Evolutionary conservation across 2,888 invertebrate species (phyloP), one percentile per base, ranked within the genome.

Genomic region (Trachelus troglodyta): DNA sequence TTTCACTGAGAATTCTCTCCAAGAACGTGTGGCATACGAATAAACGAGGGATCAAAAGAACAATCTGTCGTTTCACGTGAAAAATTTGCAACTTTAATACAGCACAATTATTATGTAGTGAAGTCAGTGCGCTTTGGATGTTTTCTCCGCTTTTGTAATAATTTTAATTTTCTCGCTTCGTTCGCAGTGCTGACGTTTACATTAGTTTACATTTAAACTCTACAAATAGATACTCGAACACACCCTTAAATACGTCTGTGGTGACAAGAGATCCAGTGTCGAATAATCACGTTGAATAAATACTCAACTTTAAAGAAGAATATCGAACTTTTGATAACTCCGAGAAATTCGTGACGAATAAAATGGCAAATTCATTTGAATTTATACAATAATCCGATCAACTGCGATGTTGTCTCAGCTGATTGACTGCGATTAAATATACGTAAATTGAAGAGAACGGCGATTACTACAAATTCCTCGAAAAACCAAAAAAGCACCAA

Each of bases 51-150:
- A 4, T 74, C 3, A n/a, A 23, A n/a, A 35, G 40, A 23, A 56
- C 40, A 56, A 23, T 23, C 23, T 56, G 23, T 56, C 40, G 23
- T 23, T 23, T 23, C 2, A 23, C 9, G 23, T 9, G 23, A 56
- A 56, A 56, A 23, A 56, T 23, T 56, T 56, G 23, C 9, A 56
- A 9, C 6, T 9, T 56, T 56, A 56, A 23, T 56, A 23, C 6
- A 23, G 40, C 40, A 56, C 40, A 56, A 75, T 71, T 83, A 83
- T 79, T 12, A 84, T 84, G 84, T 85, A 84, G 81, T 69, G 30
- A 23, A 15, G 40, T 56, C 40, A 23, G 40, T 56, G 40, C 40
- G 40, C 9, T 56, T 56, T 23, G 23, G 37, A 68, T 69, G 76
- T 79, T 76, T 79, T 75, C 78, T 69, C 34, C 71, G 75, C 78